Base-by-base conservation (phyloP, 2,888 invertebrate species). In the Nezara viridula region DNA sequence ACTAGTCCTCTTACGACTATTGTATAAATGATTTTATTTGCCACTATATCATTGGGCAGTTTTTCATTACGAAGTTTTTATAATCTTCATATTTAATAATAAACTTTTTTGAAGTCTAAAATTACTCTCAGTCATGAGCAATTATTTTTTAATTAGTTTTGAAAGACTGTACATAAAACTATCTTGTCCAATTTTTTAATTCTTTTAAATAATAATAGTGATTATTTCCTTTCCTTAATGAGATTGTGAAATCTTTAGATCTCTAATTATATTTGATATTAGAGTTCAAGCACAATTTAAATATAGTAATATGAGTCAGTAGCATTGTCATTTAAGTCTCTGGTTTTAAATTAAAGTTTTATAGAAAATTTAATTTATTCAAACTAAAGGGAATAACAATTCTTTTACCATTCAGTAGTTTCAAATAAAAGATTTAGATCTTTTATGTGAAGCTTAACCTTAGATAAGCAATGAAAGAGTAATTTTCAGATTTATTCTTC, bases 11-110 rank as follows among this genome's bases (percentile, higher is more conserved):
- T 37, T 85, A 27, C 12, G 73, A 66, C 47, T 66, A n/a, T n/a
- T 60, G 60, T 40, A n/a, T 77, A 52, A 86, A 77, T 49, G 50
- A 50, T 49, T 86, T 89, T 47, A 50, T 89, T 89, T 89, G 89
- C 89, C 89, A 89, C 89, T 89, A 88, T 85, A 88, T 60, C 44
- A 86, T 88, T 88, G 89, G 89, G 89, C 89, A 89, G 88, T 88
- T 89, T 85, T 88, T 49, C 19, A 60, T 81, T 86, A 85, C 50
- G 40, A 88, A 52, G 55, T 88, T 60, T 85, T 88, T 55, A 27
- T 50, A 60, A 73, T 50, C 50, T 86, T 73, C 50, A 77, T 86
- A 89, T 37, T 55, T 49, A 73, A 50, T 32, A 86, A 89, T 86
- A 50, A 60, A 66, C 47, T 66, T 66, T 66, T 88, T 73, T 55